A percentile compares a stretch with the other conserved stretches of the same genome.
Evolutionary conservation across 2,113 vertebrate species (phyloP).

Genomic region (Equus quagga): DNA sequence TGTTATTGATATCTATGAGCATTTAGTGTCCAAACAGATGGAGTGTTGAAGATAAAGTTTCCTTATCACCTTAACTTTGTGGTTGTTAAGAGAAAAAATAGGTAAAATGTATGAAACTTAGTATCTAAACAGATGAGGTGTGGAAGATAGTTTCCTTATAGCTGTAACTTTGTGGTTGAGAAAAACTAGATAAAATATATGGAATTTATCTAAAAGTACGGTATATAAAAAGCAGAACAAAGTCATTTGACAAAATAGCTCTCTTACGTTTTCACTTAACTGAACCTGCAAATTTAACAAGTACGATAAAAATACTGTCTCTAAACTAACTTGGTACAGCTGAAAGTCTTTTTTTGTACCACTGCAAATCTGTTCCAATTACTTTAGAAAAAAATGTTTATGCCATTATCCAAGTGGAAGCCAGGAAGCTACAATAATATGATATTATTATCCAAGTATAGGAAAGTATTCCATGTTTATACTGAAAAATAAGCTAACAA

Average conservation of each 20-base stretch:
- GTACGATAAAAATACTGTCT: not conserved
- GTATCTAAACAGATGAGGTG: not conserved
- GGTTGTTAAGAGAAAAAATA: not conserved
- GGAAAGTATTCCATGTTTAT: conserved; percentile 26
- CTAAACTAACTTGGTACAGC: not conserved
- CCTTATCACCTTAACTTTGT: not conserved
- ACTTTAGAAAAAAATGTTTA: conserved; percentile 54
- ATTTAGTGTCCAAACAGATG: conserved; percentile 25
- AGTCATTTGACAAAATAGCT: conserved; percentile 29
- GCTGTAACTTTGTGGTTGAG: not conserved
- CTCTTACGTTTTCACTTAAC: conserved; percentile 17
- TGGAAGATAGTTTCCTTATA: conserved; percentile 2
- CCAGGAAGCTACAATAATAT: conserved; percentile 39
- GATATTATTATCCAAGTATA: conserved; percentile 6
- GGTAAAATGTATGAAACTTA: not conserved
- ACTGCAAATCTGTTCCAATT: conserved; percentile 27
- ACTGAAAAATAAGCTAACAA: conserved; percentile 51
- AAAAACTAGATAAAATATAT: conserved; percentile 26
- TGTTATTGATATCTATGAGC: not conserved
- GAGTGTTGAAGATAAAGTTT: conserved; percentile 12
- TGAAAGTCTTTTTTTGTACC: conserved; percentile 12
- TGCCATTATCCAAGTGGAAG: not conserved
- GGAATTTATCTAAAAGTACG: conserved; percentile 46
- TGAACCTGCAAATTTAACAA: not conserved
- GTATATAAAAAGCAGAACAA: not conserved